These are phyloP conservation scores for Zaprionus davidi DNA, from an alignment of 1,140 invertebrate genomes.

Conservation along the genomic window DNA sequence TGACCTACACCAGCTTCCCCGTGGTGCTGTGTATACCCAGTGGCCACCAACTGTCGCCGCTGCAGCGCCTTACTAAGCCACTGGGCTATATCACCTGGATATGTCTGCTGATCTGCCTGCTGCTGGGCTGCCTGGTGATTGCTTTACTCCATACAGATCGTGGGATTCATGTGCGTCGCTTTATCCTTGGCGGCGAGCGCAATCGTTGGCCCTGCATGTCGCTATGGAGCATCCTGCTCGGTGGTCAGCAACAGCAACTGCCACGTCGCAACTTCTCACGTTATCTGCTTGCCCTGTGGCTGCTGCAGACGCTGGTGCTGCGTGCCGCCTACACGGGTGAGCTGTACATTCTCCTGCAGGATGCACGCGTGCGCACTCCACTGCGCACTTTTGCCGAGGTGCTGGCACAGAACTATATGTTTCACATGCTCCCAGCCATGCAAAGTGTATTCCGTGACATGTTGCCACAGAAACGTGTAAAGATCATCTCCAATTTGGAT, in stretches of 20 bases:
- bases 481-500: background rate
- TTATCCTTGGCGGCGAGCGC: constrained; percentile 62
- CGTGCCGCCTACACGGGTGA: constrained; percentile 74
- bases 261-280: constrained; percentile 70
- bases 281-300: constrained; percentile 61
- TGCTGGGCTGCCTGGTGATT: constrained; percentile 50
- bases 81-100: constrained; percentile 66
- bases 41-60: constrained; percentile 50
- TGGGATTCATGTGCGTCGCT: constrained; percentile 20
- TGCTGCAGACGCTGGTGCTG: constrained; percentile 64
- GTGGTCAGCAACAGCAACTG: constrained; percentile 28
- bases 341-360: constrained; percentile 70
- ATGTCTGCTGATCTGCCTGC: constrained; percentile 49
- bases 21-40: constrained; percentile 59
- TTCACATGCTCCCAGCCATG: constrained; percentile 57
- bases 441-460: constrained; percentile 39
- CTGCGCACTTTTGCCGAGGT: constrained; percentile 53
- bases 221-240: constrained; percentile 60
- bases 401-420: constrained; percentile 45
- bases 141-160: constrained; percentile 15
- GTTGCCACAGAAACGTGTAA: constrained; percentile 16
- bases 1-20: constrained; percentile 65
- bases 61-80: constrained; percentile 64
- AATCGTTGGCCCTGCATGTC: constrained; percentile 60
- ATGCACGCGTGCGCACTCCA: constrained; percentile 47